A percentile compares a stretch with the other conserved stretches of the same genome.
Evolutionary conservation across 2,113 vertebrate genomes (phyloP).

Genomic region (Callipepla californica): DNA sequence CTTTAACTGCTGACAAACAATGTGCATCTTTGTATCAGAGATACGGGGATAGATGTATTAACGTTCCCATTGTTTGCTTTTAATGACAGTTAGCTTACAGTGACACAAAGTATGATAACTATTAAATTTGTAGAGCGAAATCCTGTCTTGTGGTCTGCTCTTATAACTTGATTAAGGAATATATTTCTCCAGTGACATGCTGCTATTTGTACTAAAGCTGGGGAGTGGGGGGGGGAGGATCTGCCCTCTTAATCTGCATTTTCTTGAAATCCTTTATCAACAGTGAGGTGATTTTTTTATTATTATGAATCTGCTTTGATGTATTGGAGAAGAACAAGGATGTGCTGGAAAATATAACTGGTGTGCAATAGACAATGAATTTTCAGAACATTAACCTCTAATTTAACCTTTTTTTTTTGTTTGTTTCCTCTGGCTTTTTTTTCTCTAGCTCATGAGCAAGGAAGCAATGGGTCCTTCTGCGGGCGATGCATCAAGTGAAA

Average conservation of each 20-base stretch:
- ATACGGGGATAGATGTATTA: background rate
- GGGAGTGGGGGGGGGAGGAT: background rate
- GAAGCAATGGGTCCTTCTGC: slow-evolving; percentile 79
- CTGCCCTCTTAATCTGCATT: background rate
- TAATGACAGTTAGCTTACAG: background rate
- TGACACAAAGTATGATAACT: background rate
- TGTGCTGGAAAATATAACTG: background rate
- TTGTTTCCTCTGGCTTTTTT: background rate
- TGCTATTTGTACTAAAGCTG: background rate
- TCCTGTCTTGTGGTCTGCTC: background rate
- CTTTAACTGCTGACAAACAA: background rate
- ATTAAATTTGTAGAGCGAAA: background rate
- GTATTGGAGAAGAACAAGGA: background rate
- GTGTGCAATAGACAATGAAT: background rate
- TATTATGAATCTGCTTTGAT: background rate
- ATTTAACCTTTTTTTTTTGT: background rate
- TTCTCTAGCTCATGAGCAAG: slow-evolving; percentile 90
- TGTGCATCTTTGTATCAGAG: background rate
- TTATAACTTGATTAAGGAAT: background rate
- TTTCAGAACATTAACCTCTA: background rate
- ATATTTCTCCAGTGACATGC: background rate
- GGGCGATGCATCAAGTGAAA: slow-evolving; percentile 83
- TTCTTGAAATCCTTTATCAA: background rate
- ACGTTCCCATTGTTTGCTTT: background rate
- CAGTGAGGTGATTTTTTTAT: background rate